These are phyloP conservation scores for Mormyrus iriodes DNA, from an alignment of 2,113 vertebrate genomes.

Conservation along the genomic window DNA sequence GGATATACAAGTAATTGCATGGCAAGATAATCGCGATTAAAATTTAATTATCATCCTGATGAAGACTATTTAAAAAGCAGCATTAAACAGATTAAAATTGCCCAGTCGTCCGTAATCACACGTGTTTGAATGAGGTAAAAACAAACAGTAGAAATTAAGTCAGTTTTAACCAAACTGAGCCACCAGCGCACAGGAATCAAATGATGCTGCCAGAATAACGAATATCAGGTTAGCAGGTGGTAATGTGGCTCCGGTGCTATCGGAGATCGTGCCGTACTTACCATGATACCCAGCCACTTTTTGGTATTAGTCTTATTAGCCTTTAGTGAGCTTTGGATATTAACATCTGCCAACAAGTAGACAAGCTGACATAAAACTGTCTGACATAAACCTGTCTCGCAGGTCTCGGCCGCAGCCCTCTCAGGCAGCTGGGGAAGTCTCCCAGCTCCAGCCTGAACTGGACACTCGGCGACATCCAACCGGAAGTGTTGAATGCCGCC, in stretches of 20 bases:
- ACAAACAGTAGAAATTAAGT: constrained; percentile 1
- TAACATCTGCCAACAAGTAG: not conserved
- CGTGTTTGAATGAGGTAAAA: not conserved
- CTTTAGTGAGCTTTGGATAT: not conserved
- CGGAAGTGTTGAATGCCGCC: constrained; percentile 79
- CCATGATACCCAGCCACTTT: not conserved
- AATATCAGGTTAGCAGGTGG: not conserved
- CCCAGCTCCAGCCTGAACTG: constrained; percentile 84
- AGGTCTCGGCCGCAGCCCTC: constrained; percentile 76
- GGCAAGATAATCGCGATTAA: constrained; percentile 12
- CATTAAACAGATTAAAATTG: constrained; percentile 12
- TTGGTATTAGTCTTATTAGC: not conserved
- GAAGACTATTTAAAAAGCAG: constrained; percentile 10
- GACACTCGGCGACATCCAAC: constrained; percentile 67
- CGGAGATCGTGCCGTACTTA: not conserved
- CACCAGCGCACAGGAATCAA: not conserved
- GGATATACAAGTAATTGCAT: constrained; percentile 7
- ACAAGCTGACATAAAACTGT: not conserved
- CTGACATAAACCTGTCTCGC: not conserved
- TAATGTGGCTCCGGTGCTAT: not conserved
- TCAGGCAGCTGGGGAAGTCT: constrained; percentile 76
- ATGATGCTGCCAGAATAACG: not conserved
- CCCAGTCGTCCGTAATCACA: constrained; percentile 7
- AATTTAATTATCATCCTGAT: constrained; percentile 4
- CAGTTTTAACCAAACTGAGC: not conserved